Conservation (phyloP, 2,113 vertebrate genomes). For the Monopterus albus region DNA sequence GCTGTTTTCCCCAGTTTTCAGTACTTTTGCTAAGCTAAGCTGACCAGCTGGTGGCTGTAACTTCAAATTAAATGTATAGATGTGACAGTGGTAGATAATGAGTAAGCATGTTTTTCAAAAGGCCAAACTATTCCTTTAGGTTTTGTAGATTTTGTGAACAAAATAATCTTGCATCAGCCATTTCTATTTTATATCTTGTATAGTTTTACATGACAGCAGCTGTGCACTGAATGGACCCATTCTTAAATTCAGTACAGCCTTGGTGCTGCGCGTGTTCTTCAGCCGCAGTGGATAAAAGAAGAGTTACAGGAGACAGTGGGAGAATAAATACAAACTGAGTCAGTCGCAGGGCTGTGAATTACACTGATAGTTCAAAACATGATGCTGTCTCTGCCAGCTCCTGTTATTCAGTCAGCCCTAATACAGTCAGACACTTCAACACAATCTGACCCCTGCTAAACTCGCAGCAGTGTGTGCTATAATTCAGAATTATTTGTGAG, state of each 20-base stretch:
- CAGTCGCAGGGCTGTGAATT: slow-evolving; percentile 68
- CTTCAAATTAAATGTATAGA: too few relatives aligned
- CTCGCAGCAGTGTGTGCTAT: slow-evolving; percentile 58
- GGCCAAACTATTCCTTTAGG: not conserved
- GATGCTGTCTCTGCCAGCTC: slow-evolving; percentile 76
- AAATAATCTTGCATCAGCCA: too few relatives aligned
- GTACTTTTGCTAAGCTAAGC: too few relatives aligned
- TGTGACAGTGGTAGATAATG: too few relatives aligned
- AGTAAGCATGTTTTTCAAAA: too few relatives aligned
- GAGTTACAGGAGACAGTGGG: slow-evolving; percentile 64
- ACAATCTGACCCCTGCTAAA: slow-evolving; percentile 71
- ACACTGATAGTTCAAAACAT: slow-evolving; percentile 73
- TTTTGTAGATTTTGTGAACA: not conserved
- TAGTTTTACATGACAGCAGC: slow-evolving; percentile 25
- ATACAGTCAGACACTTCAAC: slow-evolving; percentile 78
- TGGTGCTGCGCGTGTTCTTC: slow-evolving; percentile 54
- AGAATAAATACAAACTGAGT: slow-evolving; percentile 73
- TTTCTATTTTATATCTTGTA: too few relatives aligned
- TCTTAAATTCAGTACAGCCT: slow-evolving; percentile 33
- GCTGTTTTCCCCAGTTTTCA: too few relatives aligned
- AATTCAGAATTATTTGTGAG: slow-evolving; percentile 47
- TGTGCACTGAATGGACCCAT: slow-evolving; percentile 47
- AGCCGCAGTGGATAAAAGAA: slow-evolving; percentile 33
- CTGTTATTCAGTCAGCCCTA: slow-evolving; percentile 76
- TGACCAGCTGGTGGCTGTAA: not conserved